phyloP scores from a whole-genome alignment of 2,797 vertebrate species.

The Mionectes olivaceus region DNA sequence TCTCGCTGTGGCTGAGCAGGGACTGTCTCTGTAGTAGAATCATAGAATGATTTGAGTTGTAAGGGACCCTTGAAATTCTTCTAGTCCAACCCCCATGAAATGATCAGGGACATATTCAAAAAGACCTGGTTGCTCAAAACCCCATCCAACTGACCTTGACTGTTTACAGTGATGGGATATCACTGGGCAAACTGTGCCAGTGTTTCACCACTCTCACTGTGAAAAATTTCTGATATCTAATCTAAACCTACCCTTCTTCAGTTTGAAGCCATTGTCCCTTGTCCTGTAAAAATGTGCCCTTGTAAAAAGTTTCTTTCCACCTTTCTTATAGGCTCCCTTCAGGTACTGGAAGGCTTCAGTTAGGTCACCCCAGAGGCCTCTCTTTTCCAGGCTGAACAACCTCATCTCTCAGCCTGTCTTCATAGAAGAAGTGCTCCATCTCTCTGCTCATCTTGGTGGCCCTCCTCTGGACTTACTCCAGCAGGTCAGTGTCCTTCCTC shows the following conservation, averaged over 20 bases:
- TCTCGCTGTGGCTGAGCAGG: background rate
- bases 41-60: background rate
- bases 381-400: background rate
- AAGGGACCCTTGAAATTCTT: background rate
- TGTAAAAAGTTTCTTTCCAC: background rate
- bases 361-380: too few relatives aligned
- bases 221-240: background rate
- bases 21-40: background rate
- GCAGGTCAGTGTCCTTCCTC: background rate
- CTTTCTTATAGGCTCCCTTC: background rate
- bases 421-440: background rate
- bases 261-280: background rate
- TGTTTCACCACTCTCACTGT: background rate
- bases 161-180: background rate
- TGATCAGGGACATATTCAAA: background rate
- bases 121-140: background rate
- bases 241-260: background rate
- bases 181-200: background rate
- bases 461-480: background rate
- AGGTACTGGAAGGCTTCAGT: background rate
- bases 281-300: background rate
- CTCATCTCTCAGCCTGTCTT: background rate
- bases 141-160: background rate
- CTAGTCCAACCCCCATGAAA: background rate
- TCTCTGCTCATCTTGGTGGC: background rate